Conservation (phyloP, 2,888 invertebrate genomes). For the Palloptera scutellata region DNA sequence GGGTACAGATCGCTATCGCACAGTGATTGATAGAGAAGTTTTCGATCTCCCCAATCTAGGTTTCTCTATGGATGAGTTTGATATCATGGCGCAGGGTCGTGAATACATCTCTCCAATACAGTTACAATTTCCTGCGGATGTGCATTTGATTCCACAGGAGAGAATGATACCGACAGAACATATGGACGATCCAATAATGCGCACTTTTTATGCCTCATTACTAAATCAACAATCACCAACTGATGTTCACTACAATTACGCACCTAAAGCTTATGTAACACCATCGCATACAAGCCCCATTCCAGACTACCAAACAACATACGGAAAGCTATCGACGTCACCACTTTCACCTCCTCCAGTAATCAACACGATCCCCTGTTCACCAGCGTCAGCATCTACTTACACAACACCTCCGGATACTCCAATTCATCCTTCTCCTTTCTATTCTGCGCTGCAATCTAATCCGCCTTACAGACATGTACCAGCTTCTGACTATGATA, state of each 20-base stretch:
- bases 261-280: too few relatives aligned
- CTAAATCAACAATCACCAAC: conserved; percentile 20
- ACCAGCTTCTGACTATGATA: conserved; percentile 1
- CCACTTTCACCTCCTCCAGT: conserved; percentile 3
- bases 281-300: too few relatives aligned
- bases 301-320: not conserved
- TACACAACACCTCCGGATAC: not conserved
- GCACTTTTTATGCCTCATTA: conserved; percentile 46
- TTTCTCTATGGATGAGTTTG: conserved; percentile 41
- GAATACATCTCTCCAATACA: not conserved
- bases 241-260: not conserved
- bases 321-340: not conserved
- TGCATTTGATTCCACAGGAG: not conserved
- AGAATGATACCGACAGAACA: conserved; percentile 21
- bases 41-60: conserved; percentile 40
- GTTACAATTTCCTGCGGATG: not conserved
- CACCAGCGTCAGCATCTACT: not conserved
- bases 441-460: not conserved
- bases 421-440: not conserved
- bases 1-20: conserved; percentile 30
- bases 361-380: not conserved
- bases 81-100: conserved; percentile 4
- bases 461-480: not conserved
- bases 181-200: conserved; percentile 53
- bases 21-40: conserved; percentile 37